Evolutionary conservation across 2,797 vertebrate genomes (phyloP), one percentile per base, ranked within the genome.

Genomic region (Oryzias sinensis): DNA sequence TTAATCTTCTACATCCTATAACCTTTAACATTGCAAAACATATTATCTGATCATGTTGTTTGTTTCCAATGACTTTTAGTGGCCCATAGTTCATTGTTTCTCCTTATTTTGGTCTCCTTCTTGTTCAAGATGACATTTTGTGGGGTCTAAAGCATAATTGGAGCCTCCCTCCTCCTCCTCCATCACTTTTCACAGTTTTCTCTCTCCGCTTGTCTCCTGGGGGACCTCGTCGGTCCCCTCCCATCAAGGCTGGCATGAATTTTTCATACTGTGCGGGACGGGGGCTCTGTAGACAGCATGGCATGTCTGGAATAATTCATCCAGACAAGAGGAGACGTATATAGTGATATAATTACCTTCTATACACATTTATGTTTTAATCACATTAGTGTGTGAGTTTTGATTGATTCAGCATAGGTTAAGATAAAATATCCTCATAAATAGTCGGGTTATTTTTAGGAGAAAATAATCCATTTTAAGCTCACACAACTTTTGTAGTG

Each of bases 231-330:
- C 72, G 71, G 78, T 80, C 77, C 72, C 77, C 62, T 72, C 74
- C 76, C 82, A 85, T 79, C 81, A 83, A 80, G 74, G 76, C 83
- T 83, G 73, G 50, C 70, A 89, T 91, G 80, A 88, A 89, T 89
- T 83, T 90, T 90, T 89, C 81, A 91, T 87, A 66, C 79, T 69
- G 79, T 80, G 68, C 74, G 74, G 65, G 72, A 76, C 53, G 62
- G 68, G 47, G 68, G 79, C 63, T 69, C 74, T 17, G 64, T 73
- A 84, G 84, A 82, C 75, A 68, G 49, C 76, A 52, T 64, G 72
- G 65, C 59, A 79, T 3, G 56, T 60, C 72, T 79, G 70, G 81
- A 86, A 88, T 88, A 67, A 89, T 88, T 85, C 78, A 90, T 85
- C 44, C 44, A 1, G 56, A 49, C 55, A 53, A 57, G n/a, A 56